A percentile compares a stretch with the other conserved stretches of the same genome.
phyloP scores from a whole-genome alignment of 2,888 invertebrate species.

The Caenorhabditis sp. region DNA sequence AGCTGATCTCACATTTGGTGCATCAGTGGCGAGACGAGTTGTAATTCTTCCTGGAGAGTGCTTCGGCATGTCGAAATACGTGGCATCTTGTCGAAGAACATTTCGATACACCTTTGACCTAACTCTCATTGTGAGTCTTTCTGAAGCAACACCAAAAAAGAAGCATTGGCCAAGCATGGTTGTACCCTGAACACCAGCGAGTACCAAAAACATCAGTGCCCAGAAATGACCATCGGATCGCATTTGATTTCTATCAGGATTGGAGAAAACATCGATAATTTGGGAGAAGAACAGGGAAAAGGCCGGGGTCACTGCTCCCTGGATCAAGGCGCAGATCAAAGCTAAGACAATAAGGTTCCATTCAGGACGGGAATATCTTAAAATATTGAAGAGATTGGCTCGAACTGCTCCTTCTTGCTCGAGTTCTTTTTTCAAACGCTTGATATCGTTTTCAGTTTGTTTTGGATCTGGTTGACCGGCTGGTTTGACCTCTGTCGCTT shows the following conservation, averaged over 20 bases:
- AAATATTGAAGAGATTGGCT: conserved; percentile 65
- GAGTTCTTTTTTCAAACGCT: conserved; percentile 51
- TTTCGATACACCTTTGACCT: conserved; percentile 72
- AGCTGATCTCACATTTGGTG: conserved; percentile 72
- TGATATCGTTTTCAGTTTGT: conserved; percentile 35
- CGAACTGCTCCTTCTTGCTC: conserved; percentile 58
- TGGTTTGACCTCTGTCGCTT: conserved; percentile 17
- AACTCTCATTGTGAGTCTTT: conserved; percentile 72
- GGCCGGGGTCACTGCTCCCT: conserved; percentile 72
- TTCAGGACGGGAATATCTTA: conserved; percentile 72
- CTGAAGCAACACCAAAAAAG: conserved; percentile 71
- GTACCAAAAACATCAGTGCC: conserved; percentile 72
- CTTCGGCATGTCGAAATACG: conserved; percentile 73
- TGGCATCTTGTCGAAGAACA: conserved; percentile 72
- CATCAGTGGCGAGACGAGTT: conserved; percentile 73
- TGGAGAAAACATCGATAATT: conserved; percentile 46
- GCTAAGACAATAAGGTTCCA: conserved; percentile 72
- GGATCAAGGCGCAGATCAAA: conserved; percentile 68
- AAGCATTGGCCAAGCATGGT: conserved; percentile 62
- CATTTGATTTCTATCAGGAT: conserved; percentile 69
- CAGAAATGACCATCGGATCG: conserved; percentile 72
- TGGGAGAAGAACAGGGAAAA: conserved; percentile 73
- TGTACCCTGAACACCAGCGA: conserved; percentile 71
- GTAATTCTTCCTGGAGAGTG: conserved; percentile 72
- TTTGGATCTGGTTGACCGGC: conserved; percentile 18